Percentiles rank a stretch among this genome's conserved stretches.
These are phyloP conservation scores for Bradynema listronoti DNA, from an alignment of 1,140 invertebrate genomes.

Conservation along the genomic window DNA sequence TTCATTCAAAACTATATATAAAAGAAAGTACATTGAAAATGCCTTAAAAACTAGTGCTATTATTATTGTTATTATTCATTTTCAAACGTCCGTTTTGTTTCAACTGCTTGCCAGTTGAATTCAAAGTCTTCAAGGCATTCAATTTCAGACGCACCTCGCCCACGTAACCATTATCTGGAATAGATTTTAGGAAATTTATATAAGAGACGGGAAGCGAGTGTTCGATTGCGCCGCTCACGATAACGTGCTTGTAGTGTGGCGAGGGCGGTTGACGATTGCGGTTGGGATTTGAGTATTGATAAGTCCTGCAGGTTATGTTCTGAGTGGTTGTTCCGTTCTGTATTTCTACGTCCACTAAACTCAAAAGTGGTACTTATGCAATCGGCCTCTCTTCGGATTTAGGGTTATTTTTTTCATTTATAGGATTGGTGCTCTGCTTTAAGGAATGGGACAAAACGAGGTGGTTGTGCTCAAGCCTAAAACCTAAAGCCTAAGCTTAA, in stretches of 20 bases:
- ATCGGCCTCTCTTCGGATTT: constrained; percentile 6
- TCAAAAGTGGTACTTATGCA: too few relatives aligned
- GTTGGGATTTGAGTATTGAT: constrained; percentile 43
- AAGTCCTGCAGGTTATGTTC: constrained; percentile 41
- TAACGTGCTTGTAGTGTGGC: constrained; percentile 50
- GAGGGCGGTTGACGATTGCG: constrained; percentile 26
- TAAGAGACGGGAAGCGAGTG: constrained; percentile 39
- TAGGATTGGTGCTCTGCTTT: background rate
- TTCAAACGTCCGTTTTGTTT: too few relatives aligned
- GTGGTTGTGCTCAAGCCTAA: background rate
- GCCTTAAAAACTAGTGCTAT: too few relatives aligned
- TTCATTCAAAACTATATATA: too few relatives aligned
- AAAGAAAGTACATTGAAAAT: too few relatives aligned
- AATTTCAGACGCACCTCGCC: constrained; percentile 34
- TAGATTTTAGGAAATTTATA: constrained; percentile 29
- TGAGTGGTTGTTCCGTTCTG: too few relatives aligned
- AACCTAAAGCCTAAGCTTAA: constrained; percentile 20
- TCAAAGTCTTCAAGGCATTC: constrained; percentile 28
- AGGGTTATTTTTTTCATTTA: background rate
- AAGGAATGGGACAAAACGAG: background rate
- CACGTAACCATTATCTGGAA: constrained; percentile 40
- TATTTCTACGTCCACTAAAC: too few relatives aligned
- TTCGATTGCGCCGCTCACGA: constrained; percentile 43
- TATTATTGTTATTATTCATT: too few relatives aligned
- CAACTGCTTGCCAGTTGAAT: too few relatives aligned